These are phyloP conservation scores for Catalaphyllia jardinei DNA, from an alignment of 64 coral and sea anemone genomes.

Conservation along the genomic window DNA sequence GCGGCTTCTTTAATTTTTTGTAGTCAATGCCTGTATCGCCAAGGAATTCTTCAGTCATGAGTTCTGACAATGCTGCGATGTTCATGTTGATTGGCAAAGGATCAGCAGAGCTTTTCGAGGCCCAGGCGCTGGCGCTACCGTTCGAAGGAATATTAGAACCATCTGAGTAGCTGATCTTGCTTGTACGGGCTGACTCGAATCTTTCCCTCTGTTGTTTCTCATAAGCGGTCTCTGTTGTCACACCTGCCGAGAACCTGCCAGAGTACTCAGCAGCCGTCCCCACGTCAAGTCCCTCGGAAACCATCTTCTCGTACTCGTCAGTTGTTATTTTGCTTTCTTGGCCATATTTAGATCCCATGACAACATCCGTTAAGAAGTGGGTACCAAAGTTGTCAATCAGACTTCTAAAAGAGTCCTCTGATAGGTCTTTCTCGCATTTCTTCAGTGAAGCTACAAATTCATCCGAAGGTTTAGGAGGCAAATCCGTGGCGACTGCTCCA, in stretches of 20 bases:
- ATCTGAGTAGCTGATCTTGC: neutral
- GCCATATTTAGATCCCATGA: constrained; percentile 44
- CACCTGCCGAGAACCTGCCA: constrained; percentile 15
- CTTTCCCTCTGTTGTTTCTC: constrained; percentile 23
- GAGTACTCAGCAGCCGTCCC: neutral
- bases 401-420: constrained; percentile 8
- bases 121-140: constrained; percentile 2
- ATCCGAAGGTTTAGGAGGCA: constrained; percentile 9
- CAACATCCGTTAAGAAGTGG: constrained; percentile 33
- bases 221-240: neutral
- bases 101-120: neutral
- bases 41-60: constrained; percentile 5
- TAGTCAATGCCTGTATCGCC: neutral
- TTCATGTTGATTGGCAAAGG: neutral
- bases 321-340: neutral
- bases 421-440: neutral
- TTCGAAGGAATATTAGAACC: constrained; percentile 29
- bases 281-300: neutral
- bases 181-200: constrained; percentile 24
- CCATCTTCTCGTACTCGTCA: neutral
- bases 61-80: neutral
- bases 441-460: constrained; percentile 16
- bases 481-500: neutral
- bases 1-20: neutral
- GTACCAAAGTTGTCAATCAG: constrained; percentile 35